Percentiles rank a stretch among this genome's conserved stretches.
Evolutionary conservation across 1,140 invertebrate species (phyloP).

Genomic region (Tribolium castaneum): DNA sequence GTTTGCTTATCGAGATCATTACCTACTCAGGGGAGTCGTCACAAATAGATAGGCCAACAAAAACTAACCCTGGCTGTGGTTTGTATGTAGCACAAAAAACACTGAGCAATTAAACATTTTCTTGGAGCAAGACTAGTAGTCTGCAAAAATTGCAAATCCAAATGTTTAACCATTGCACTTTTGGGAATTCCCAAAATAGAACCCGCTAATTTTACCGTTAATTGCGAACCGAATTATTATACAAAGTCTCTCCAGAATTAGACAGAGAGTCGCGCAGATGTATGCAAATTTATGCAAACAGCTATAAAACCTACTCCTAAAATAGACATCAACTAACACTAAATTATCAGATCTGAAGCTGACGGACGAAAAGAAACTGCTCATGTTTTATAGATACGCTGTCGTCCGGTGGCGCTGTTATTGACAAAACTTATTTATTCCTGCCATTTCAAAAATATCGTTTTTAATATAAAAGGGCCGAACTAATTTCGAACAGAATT

Average conservation of each 20-base stretch:
- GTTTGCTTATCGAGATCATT: too few species aligned
- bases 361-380: background rate
- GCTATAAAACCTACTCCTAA: background rate
- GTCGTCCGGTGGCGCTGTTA: background rate
- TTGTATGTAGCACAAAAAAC: too few species aligned
- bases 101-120: too few species aligned
- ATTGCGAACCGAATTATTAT: background rate
- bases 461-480: too few species aligned
- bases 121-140: too few species aligned
- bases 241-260: background rate
- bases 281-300: background rate
- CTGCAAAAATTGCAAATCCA: too few species aligned
- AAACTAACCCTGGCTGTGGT: too few species aligned
- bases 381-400: background rate
- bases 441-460: background rate
- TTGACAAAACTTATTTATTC: background rate
- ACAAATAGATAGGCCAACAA: too few species aligned
- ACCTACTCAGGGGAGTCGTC: too few species aligned
- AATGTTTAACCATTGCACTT: background rate
- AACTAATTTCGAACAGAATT: too few species aligned
- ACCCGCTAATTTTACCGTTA: background rate
- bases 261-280: background rate
- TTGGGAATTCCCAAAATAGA: background rate
- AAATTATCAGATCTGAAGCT: background rate
- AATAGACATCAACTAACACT: background rate